These are phyloP conservation scores for Rhabdophis nuchalis DNA, from an alignment of 2,797 vertebrate species.

Conservation along the genomic window DNA sequence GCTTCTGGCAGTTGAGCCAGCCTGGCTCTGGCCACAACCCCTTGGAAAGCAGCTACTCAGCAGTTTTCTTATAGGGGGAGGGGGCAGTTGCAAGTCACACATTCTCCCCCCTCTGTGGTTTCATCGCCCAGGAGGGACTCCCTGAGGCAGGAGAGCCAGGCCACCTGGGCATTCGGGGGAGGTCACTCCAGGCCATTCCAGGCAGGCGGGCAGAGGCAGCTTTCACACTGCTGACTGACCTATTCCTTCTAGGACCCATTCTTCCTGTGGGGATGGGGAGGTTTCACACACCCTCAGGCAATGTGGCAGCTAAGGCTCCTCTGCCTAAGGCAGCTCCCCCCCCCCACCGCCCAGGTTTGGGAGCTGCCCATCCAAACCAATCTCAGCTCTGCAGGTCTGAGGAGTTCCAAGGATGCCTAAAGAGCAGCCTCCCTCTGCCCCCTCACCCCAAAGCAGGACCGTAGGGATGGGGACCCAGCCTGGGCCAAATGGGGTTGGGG, in stretches of 20 bases:
- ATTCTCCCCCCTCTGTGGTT: not conserved
- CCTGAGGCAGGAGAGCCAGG: constrained; percentile 17
- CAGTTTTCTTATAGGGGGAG: constrained; percentile 60
- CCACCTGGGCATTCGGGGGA: constrained; percentile 38
- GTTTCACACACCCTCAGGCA: too few species aligned
- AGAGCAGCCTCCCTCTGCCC: not conserved
- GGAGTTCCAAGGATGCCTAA: not conserved
- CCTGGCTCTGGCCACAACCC: constrained; percentile 46
- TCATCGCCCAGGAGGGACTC: constrained; percentile 20
- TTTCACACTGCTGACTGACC: constrained; percentile 30
- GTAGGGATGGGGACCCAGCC: not conserved
- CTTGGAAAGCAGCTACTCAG: constrained; percentile 68
- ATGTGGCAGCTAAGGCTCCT: not conserved
- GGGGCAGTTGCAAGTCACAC: constrained; percentile 54
- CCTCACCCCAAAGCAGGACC: not conserved
- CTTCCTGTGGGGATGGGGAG: not conserved
- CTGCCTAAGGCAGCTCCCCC: not conserved
- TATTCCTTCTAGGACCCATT: not conserved
- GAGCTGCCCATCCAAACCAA: not conserved
- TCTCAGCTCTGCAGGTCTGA: not conserved
- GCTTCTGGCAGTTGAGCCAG: constrained; percentile 62
- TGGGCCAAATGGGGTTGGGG: too few species aligned
- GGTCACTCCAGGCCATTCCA: constrained; percentile 58
- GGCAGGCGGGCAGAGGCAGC: constrained; percentile 51
- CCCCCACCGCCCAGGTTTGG: too few species aligned